A percentile compares a stretch with the other conserved stretches of the same genome.
Evolutionary conservation across 2,113 vertebrate genomes (phyloP).

Genomic region (Diadophis punctatus): DNA sequence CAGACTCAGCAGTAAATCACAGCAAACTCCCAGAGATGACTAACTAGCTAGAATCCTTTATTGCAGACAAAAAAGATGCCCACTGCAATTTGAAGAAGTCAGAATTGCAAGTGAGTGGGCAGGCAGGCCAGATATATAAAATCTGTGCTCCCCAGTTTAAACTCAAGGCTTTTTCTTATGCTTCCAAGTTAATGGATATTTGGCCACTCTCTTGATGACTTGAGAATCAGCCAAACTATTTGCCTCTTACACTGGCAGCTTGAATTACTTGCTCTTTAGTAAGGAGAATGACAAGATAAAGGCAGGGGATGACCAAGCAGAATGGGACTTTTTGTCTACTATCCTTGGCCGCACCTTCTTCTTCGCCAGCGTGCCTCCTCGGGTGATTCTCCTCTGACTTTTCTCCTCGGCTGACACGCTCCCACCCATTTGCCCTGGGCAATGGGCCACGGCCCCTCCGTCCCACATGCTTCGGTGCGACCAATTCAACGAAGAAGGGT

Average conservation of each 20-base stretch:
- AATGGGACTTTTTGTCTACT: too few relatives aligned
- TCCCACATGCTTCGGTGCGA: too few relatives aligned
- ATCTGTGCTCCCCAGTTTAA: neutral
- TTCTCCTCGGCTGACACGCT: too few relatives aligned
- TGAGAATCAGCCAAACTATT: neutral
- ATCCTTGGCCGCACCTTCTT: too few relatives aligned
- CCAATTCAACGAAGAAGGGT: too few relatives aligned
- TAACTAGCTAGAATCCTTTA: neutral
- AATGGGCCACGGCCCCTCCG: too few relatives aligned
- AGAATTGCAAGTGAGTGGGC: neutral
- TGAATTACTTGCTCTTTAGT: neutral
- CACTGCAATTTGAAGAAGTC: neutral
- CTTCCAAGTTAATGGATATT: neutral
- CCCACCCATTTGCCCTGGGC: too few relatives aligned
- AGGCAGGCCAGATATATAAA: neutral
- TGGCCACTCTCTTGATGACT: neutral
- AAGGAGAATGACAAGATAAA: neutral
- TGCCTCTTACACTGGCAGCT: neutral
- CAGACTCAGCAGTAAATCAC: neutral
- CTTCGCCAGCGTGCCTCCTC: too few relatives aligned
- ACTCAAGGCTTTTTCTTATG: neutral
- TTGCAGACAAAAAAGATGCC: neutral
- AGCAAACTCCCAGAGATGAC: neutral
- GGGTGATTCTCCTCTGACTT: too few relatives aligned
- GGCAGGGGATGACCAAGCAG: neutral